phyloP scores from a whole-genome alignment of 2,888 invertebrate genomes.

The Chelonus formosanus region DNA sequence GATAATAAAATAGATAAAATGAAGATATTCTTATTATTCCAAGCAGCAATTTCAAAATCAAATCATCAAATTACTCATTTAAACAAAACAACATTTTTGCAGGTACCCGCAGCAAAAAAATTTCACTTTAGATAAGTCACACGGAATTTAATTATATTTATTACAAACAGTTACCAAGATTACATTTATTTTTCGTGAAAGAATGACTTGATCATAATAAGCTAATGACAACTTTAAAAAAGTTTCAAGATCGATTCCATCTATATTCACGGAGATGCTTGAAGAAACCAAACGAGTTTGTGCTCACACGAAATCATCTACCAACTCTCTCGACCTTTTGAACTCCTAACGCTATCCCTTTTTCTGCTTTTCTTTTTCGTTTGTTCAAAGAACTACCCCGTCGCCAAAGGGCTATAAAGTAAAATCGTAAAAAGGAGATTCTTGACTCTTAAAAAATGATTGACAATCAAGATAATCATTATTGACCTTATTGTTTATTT shows the following conservation, averaged over 20 bases:
- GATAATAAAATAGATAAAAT: background rate
- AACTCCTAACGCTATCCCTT: slow-evolving; percentile 17
- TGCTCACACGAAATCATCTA: slow-evolving; percentile 30
- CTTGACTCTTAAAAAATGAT: slow-evolving; percentile 7
- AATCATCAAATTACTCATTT: too few relatives aligned
- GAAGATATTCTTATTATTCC: too few relatives aligned
- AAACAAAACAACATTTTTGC: too few relatives aligned
- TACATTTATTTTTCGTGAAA: slow-evolving; percentile 14
- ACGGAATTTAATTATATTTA: too few relatives aligned
- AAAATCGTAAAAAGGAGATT: background rate
- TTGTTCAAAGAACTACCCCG: slow-evolving; percentile 6
- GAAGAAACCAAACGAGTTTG: slow-evolving; percentile 30
- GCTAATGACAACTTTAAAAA: slow-evolving; percentile 8
- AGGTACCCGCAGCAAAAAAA: too few relatives aligned
- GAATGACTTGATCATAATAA: slow-evolving; percentile 14
- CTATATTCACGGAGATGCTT: slow-evolving; percentile 30
- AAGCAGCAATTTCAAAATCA: too few relatives aligned
- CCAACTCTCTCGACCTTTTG: slow-evolving; percentile 29
- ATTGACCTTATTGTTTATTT: slow-evolving; percentile 4
- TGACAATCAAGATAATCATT: slow-evolving; percentile 21
- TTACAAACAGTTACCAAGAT: background rate
- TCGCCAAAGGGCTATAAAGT: slow-evolving; percentile 12
- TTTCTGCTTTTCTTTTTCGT: background rate
- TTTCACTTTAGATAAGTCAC: too few relatives aligned
- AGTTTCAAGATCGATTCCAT: slow-evolving; percentile 25